Conservation (phyloP, 2,888 invertebrate species). For the Idaea straminata region DNA sequence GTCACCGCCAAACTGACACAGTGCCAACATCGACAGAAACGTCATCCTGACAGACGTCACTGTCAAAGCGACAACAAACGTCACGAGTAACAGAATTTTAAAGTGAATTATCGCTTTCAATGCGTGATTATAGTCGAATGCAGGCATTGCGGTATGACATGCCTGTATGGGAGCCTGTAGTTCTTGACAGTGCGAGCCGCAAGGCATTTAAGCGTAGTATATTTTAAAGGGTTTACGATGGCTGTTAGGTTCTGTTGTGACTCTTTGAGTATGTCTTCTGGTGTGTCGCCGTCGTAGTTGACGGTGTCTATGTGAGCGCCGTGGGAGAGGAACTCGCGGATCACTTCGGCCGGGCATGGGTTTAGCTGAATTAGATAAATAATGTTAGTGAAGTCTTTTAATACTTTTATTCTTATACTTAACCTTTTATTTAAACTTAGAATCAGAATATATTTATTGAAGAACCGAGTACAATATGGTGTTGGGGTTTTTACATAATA, state of each 20-base stretch:
- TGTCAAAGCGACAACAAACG: background rate
- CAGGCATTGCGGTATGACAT: constrained; percentile 76
- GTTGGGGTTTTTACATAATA: too few relatives aligned
- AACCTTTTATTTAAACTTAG: too few relatives aligned
- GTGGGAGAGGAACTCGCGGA: constrained; percentile 85
- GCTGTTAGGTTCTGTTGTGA: constrained; percentile 81
- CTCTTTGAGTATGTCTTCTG: constrained; percentile 83
- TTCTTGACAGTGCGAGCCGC: constrained; percentile 90
- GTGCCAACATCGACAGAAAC: background rate
- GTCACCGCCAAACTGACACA: background rate
- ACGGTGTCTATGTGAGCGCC: constrained; percentile 93
- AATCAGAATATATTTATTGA: too few relatives aligned
- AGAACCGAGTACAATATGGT: too few relatives aligned
- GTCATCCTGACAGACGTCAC: too few relatives aligned
- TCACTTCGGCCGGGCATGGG: constrained; percentile 86
- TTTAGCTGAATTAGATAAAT: constrained; percentile 48
- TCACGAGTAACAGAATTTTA: background rate
- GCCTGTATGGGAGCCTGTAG: constrained; percentile 83
- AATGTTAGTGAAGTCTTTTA: background rate
- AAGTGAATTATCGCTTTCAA: constrained; percentile 35
- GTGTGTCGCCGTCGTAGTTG: constrained; percentile 88
- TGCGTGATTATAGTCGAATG: constrained; percentile 73
- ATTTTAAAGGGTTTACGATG: constrained; percentile 87
- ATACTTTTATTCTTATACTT: too few relatives aligned
- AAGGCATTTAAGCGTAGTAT: constrained; percentile 90